phyloP scores from a whole-genome alignment of 2,797 vertebrate genomes.

The Rousettus madagascariensis region DNA sequence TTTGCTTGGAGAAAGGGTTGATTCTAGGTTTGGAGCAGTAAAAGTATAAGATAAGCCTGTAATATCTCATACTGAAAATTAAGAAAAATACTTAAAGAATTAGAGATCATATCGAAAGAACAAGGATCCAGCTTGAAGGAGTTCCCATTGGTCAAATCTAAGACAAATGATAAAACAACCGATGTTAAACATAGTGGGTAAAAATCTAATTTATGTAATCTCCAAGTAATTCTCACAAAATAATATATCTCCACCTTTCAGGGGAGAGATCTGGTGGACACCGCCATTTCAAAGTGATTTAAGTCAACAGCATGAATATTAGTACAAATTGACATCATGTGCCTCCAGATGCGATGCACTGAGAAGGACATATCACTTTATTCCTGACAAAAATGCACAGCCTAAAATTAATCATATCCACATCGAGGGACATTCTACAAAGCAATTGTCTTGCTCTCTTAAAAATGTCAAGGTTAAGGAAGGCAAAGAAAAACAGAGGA shows the following conservation, averaged over 20 bases:
- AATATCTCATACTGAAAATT: neutral
- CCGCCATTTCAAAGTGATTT: neutral
- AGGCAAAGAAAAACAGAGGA: conserved; percentile 14
- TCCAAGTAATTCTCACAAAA: conserved; percentile 10
- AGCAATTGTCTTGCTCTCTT: neutral
- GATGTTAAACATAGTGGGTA: neutral
- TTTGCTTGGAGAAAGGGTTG: neutral
- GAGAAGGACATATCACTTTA: neutral
- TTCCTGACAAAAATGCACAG: neutral
- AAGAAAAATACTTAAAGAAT: neutral
- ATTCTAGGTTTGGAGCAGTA: neutral
- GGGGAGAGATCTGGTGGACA: neutral
- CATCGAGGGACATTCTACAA: neutral
- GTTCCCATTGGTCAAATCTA: neutral
- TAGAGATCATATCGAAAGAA: neutral
- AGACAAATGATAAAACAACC: neutral
- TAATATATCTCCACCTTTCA: neutral
- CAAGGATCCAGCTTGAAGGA: neutral
- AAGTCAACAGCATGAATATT: neutral
- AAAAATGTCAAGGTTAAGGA: conserved; percentile 42
- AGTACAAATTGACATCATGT: neutral
- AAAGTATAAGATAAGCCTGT: neutral
- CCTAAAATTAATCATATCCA: neutral
- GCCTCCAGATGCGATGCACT: neutral
- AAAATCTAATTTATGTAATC: neutral